phyloP scores from a whole-genome alignment of 2,113 vertebrate genomes.

The Oncorhynchus gorbuscha region DNA sequence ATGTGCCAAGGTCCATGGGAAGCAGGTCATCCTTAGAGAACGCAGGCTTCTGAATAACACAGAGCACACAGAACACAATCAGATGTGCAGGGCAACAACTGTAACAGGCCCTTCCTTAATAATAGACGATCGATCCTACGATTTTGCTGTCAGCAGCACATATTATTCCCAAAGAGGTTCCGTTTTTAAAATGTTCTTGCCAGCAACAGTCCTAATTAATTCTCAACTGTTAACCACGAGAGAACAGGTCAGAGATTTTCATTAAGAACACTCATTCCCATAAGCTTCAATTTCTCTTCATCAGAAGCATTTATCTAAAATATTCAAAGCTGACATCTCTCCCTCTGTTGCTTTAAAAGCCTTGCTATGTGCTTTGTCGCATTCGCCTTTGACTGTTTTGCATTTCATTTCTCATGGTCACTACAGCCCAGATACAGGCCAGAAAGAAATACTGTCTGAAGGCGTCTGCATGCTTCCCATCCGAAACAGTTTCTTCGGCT shows the following conservation, averaged over 20 bases:
- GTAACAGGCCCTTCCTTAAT: no score
- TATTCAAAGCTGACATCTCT: neutral
- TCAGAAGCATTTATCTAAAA: neutral
- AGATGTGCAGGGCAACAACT: neutral
- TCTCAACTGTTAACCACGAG: neutral
- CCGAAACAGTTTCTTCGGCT: no score
- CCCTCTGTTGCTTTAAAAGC: neutral
- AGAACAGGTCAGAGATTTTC: no score
- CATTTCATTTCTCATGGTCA: neutral
- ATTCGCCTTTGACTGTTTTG: neutral
- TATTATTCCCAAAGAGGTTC: no score
- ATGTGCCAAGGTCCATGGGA: conserved; percentile 97
- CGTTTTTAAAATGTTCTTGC: neutral
- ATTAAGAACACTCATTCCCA: no score
- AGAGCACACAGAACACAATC: conserved; percentile 14
- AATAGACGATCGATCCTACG: no score
- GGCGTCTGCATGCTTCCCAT: no score
- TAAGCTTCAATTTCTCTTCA: neutral
- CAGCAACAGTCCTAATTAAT: neutral
- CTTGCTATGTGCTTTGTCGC: no score
- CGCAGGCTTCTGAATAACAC: conserved; percentile 84
- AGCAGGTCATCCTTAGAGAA: conserved; percentile 98
- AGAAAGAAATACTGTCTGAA: neutral
- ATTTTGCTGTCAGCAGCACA: no score
- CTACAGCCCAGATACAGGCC: neutral